Conservation (phyloP, 2,888 invertebrate genomes). For the Toxonevra muliebris region DNA sequence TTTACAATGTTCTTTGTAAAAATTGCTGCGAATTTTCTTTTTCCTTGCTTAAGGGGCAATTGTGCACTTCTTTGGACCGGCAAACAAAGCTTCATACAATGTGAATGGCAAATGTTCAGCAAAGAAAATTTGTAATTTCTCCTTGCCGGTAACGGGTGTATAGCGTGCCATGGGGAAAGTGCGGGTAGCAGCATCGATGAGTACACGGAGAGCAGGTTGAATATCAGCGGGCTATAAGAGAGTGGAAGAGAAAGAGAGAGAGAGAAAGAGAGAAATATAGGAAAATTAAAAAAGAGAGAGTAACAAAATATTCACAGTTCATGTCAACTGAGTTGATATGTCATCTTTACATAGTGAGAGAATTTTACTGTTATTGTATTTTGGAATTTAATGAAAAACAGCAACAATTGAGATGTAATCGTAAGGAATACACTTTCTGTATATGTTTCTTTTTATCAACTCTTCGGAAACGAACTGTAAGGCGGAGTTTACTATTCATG, state of each 20-base stretch:
- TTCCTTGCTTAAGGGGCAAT: neutral
- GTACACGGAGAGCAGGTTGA: slow-evolving; percentile 77
- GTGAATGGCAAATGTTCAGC: slow-evolving; percentile 84
- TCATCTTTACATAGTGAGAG: too few relatives aligned
- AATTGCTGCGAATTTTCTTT: too few relatives aligned
- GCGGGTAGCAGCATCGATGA: slow-evolving; percentile 80
- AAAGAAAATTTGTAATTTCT: slow-evolving; percentile 81
- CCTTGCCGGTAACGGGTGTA: slow-evolving; percentile 81
- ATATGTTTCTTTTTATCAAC: too few relatives aligned
- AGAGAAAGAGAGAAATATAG: slow-evolving; percentile 22
- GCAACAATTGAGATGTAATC: too few relatives aligned
- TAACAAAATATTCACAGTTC: neutral
- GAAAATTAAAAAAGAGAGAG: neutral
- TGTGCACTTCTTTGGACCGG: slow-evolving; percentile 48
- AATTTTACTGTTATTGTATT: too few relatives aligned
- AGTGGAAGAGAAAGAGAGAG: slow-evolving; percentile 17
- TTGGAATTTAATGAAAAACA: too few relatives aligned
- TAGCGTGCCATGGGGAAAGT: slow-evolving; percentile 86
- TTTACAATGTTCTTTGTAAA: too few relatives aligned
- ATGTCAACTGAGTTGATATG: too few relatives aligned
- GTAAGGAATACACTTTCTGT: too few relatives aligned
- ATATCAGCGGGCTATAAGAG: slow-evolving; percentile 75
- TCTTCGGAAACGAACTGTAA: too few relatives aligned
- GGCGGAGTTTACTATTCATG: too few relatives aligned
- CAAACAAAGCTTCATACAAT: slow-evolving; percentile 81